A percentile compares a stretch with the other conserved stretches of the same genome.
Evolutionary conservation across 2,113 vertebrate genomes (phyloP).

Genomic region (Noturus placidus): DNA sequence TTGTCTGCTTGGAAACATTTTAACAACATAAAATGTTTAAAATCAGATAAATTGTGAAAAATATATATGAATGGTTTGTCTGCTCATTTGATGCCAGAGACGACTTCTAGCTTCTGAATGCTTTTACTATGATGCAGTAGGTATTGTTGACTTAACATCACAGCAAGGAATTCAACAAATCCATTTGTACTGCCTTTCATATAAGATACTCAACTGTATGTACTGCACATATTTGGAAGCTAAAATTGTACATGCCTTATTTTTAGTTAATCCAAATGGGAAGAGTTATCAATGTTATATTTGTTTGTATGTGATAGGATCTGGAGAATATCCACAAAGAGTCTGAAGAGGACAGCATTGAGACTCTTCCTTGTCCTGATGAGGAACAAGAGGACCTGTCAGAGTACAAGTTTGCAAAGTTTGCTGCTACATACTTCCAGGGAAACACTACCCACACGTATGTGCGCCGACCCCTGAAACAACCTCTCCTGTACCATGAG

Average conservation of each 20-base stretch:
- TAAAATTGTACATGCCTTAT: not conserved
- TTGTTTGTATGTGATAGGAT: conserved; percentile 73
- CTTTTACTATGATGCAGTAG: not conserved
- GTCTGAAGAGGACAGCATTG: conserved; percentile 85
- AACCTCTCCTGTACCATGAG: conserved; percentile 92
- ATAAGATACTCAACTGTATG: not conserved
- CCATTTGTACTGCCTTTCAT: not conserved
- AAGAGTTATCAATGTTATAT: not conserved
- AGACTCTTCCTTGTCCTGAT: conserved; percentile 85
- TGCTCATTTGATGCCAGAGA: not conserved
- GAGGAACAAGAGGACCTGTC: conserved; percentile 95
- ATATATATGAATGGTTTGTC: not conserved
- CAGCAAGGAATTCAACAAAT: not conserved
- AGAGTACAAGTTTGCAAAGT: conserved; percentile 95
- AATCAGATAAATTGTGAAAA: too few relatives aligned
- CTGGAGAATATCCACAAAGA: conserved; percentile 79
- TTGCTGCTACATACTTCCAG: conserved; percentile 95
- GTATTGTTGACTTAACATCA: not conserved
- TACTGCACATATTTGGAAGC: not conserved
- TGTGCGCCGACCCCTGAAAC: conserved; percentile 88
- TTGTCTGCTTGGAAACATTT: not conserved
- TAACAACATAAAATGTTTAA: too few relatives aligned
- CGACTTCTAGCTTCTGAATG: not conserved
- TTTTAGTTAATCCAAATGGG: not conserved
- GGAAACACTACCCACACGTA: conserved; percentile 88